These are phyloP conservation scores for Myotis daubentonii DNA, from an alignment of 2,797 vertebrate genomes.

Conservation along the genomic window DNA sequence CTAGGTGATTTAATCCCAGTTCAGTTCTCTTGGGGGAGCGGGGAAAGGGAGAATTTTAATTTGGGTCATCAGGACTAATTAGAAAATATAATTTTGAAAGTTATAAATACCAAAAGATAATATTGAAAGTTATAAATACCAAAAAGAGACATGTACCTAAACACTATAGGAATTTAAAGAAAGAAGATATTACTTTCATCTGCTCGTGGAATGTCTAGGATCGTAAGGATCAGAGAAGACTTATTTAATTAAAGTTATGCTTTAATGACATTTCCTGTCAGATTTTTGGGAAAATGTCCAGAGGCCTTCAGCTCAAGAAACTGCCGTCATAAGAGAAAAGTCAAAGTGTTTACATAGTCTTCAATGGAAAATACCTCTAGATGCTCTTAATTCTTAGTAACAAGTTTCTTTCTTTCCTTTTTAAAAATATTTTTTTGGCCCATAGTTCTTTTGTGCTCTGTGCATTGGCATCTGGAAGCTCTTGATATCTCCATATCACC, in stretches of 20 bases:
- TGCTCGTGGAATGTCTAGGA: neutral
- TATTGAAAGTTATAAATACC: neutral
- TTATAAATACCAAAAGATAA: neutral
- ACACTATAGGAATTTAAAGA: constrained; percentile 41
- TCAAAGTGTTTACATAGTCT: neutral
- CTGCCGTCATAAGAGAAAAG: neutral
- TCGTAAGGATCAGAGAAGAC: neutral
- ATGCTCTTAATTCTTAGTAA: neutral
- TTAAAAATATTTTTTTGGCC: constrained; percentile 3
- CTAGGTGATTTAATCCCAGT: neutral
- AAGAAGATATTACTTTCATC: neutral
- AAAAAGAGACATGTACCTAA: neutral
- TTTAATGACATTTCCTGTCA: constrained; percentile 21
- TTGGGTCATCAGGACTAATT: neutral
- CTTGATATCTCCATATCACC: neutral
- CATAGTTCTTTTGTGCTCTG: neutral
- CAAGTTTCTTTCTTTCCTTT: neutral
- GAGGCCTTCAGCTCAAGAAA: neutral
- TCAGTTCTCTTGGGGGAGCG: neutral
- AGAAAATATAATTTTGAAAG: constrained; percentile 6
- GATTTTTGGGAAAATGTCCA: constrained; percentile 35
- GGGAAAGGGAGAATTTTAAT: neutral
- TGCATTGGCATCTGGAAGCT: constrained; percentile 17
- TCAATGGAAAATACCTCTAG: constrained; percentile 8
- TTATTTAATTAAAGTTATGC: constrained; percentile 16